These are phyloP conservation scores for Drosophila cognata DNA, from an alignment of 2,888 invertebrate species.

Conservation along the genomic window DNA sequence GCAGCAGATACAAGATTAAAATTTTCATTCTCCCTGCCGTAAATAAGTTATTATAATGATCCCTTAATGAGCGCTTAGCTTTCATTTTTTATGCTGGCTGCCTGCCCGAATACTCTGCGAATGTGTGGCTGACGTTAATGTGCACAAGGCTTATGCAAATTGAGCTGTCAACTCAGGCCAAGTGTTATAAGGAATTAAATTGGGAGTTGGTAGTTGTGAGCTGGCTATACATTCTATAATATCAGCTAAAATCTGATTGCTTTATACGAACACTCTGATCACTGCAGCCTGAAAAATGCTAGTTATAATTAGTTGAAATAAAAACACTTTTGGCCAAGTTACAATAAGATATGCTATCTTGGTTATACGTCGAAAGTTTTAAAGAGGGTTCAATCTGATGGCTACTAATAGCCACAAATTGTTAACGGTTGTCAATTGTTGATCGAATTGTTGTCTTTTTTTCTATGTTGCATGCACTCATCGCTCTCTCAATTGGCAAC, in stretches of 20 bases:
- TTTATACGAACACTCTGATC: neutral
- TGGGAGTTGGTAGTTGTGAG: neutral
- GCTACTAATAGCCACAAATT: neutral
- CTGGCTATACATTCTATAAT: constrained; percentile 3
- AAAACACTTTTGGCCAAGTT: neutral
- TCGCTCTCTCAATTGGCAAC: constrained; percentile 10
- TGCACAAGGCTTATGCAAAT: constrained; percentile 41
- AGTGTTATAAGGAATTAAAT: constrained; percentile 4
- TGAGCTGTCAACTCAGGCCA: constrained; percentile 47
- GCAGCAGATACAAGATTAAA: constrained; percentile 29
- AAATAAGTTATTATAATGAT: constrained; percentile 71
- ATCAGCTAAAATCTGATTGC: constrained; percentile 6
- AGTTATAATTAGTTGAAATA: neutral
- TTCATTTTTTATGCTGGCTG: constrained; percentile 62
- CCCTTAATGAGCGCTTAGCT: constrained; percentile 74
- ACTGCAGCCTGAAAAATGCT: neutral
- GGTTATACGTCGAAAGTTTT: neutral
- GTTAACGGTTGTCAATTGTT: constrained; percentile 8
- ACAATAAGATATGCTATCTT: neutral
- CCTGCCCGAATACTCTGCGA: neutral
- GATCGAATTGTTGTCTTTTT: constrained; percentile 11
- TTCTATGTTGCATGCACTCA: constrained; percentile 5
- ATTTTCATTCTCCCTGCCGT: constrained; percentile 24
- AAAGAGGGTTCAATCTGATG: neutral
- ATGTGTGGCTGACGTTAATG: constrained; percentile 32